A percentile compares a stretch with the other conserved stretches of the same genome.
Conservation (phyloP, 2,797 vertebrate species). For the Chiropotes sagulatus region DNA sequence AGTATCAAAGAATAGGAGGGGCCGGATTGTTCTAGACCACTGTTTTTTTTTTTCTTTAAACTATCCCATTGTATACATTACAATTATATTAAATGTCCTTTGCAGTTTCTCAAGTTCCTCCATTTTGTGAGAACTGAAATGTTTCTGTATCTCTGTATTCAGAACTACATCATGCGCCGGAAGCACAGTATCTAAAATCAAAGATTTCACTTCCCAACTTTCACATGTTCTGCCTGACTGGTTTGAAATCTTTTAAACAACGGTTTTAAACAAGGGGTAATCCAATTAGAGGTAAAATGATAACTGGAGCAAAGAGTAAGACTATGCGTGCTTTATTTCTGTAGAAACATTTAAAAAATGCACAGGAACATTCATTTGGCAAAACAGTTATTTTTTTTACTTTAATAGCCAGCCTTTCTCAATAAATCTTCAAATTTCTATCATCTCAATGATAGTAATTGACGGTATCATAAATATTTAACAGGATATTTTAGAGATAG, state of each 20-base stretch:
- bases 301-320: not conserved
- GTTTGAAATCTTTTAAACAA: not conserved
- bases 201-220: not conserved
- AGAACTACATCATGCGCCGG: not conserved
- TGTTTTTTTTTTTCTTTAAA: not conserved
- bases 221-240: not conserved
- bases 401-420: not conserved
- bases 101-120: not conserved
- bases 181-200: not conserved
- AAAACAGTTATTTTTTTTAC: not conserved
- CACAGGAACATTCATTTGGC: not conserved
- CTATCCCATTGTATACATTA: not conserved
- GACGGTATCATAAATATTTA: not conserved
- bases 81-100: not conserved
- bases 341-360: not conserved
- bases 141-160: not conserved
- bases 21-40: not conserved
- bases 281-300: not conserved
- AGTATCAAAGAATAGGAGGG: not conserved
- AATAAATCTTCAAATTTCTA: not conserved
- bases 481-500: not conserved
- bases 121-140: slow-evolving; percentile 7
- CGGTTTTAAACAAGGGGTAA: not conserved
- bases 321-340: not conserved
- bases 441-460: not conserved